A percentile compares a stretch with the other conserved stretches of the same genome.
Evolutionary conservation across 2,113 vertebrate species (phyloP).

Genomic region (Arvicanthis niloticus): DNA sequence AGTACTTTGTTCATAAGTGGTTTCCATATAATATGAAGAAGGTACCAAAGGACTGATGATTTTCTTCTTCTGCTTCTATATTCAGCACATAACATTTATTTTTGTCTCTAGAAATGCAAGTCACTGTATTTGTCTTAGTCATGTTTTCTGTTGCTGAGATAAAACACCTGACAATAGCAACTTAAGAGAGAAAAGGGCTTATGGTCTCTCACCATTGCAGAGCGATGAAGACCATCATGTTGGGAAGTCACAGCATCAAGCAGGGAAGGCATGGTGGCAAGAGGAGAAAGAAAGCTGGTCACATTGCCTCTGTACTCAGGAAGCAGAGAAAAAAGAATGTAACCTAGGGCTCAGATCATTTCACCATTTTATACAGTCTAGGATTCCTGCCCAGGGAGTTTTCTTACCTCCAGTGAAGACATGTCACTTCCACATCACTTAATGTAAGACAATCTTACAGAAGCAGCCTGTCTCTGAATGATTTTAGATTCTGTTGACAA

Average conservation of each 20-base stretch:
- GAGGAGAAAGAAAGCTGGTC: not conserved
- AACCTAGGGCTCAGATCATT: too few species aligned
- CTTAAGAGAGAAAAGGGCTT: not conserved
- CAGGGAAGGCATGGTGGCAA: not conserved
- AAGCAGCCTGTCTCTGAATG: not conserved
- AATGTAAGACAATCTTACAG: not conserved
- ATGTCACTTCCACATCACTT: not conserved
- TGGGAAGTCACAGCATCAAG: not conserved
- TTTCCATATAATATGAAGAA: not conserved
- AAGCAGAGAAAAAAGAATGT: not conserved
- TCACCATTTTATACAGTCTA: not conserved
- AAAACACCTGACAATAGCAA: not conserved
- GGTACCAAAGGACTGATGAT: not conserved
- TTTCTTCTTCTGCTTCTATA: slow-evolving; percentile 5
- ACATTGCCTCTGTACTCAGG: too few species aligned
- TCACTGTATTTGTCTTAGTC: not conserved
- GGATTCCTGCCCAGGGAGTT: not conserved
- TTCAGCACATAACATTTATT: not conserved
- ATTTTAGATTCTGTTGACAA: not conserved
- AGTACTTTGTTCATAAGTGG: not conserved
- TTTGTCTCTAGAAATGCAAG: not conserved
- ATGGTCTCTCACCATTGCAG: too few species aligned
- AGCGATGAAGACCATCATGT: too few species aligned
- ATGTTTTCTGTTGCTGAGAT: not conserved
- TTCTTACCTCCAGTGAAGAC: too few species aligned